Percentiles rank a stretch among this genome's conserved stretches.
These are phyloP conservation scores for Leptodactylus fuscus DNA, from an alignment of 2,113 vertebrate genomes.

Conservation along the genomic window DNA sequence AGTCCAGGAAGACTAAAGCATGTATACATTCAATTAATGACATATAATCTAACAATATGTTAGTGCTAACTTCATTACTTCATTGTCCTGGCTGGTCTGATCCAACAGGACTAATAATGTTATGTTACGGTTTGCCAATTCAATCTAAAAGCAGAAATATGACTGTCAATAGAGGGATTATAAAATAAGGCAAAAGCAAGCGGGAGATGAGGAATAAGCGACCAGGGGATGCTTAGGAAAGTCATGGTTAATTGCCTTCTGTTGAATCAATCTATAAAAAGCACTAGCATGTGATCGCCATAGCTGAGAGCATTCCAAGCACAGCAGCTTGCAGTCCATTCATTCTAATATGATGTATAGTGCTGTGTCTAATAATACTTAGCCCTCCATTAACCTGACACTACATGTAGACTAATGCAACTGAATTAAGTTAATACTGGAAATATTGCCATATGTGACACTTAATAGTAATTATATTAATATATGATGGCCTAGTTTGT, in stretches of 20 bases:
- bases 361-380: background rate
- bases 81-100: background rate
- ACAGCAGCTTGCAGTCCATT: conserved; percentile 43
- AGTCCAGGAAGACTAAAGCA: too few species aligned
- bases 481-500: background rate
- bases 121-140: background rate
- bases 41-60: too few species aligned
- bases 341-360: conserved; percentile 8
- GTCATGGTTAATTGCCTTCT: conserved; percentile 39
- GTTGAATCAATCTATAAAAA: conserved; percentile 30
- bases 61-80: too few species aligned
- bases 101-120: background rate
- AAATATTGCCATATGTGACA: background rate
- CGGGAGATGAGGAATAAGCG: background rate
- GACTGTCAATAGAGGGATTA: background rate
- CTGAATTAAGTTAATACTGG: background rate
- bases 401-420: conserved; percentile 1
- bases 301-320: conserved; percentile 32
- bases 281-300: conserved; percentile 26
- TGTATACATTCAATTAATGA: too few species aligned
- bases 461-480: background rate
- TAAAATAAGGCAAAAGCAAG: conserved; percentile 11
- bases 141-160: conserved; percentile 5
- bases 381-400: conserved; percentile 19
- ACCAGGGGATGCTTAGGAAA: conserved; percentile 17